Conservation (phyloP, 2,797 vertebrate genomes). For the Siniperca obscura region DNA sequence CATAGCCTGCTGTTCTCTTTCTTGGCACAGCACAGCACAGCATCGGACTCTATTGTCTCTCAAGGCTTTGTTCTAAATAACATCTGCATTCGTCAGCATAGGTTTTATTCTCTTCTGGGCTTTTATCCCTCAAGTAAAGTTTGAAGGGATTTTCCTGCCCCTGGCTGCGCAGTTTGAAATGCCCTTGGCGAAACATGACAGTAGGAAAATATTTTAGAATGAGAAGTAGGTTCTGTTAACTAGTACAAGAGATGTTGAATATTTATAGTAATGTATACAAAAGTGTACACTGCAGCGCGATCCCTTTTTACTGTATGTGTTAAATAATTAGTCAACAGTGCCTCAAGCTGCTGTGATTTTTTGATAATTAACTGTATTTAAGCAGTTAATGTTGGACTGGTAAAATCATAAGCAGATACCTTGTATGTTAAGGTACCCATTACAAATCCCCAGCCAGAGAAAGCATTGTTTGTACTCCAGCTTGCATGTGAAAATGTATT, state of each 20-base stretch:
- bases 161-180: constrained; percentile 62
- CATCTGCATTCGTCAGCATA: constrained; percentile 82
- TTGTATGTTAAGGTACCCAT: not conserved
- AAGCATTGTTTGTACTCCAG: not conserved
- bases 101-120: constrained; percentile 69
- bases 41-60: constrained; percentile 74
- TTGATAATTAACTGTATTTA: constrained; percentile 18
- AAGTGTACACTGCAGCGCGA: constrained; percentile 6
- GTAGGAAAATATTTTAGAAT: constrained; percentile 48
- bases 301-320: constrained; percentile 18
- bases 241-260: constrained; percentile 26
- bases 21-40: constrained; percentile 63
- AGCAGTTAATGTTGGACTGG: not conserved
- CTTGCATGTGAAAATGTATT: not conserved
- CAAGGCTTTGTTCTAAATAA: constrained; percentile 77
- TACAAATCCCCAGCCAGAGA: not conserved
- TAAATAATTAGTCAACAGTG: constrained; percentile 25
- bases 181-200: constrained; percentile 73
- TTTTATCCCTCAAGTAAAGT: constrained; percentile 72
- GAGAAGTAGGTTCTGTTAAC: constrained; percentile 43
- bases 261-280: constrained; percentile 20
- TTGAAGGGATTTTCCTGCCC: constrained; percentile 80
- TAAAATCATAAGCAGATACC: not conserved
- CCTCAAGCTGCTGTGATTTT: constrained; percentile 16
- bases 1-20: constrained; percentile 65